Base-by-base conservation (phyloP, 37 sponge, comb jelly and placozoan genomes). In the Agelas oroides region DNA sequence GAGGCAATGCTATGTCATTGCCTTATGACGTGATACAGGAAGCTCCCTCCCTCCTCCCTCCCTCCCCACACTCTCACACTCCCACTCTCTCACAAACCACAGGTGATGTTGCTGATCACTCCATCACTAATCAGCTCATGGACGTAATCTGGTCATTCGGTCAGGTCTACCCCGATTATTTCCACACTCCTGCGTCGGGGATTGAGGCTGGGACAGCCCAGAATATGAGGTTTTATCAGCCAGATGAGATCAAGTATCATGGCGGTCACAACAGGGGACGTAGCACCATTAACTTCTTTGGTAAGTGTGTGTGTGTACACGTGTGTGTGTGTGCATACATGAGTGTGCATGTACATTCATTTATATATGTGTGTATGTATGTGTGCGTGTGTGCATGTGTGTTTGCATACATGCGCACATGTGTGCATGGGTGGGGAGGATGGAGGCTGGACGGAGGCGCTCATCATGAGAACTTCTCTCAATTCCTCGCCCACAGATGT, bases 171-270 rank as follows among this genome's bases (percentile, higher is more conserved):
- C 78, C 83, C 5, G 74, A 89, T 53, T 91, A 85, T 72, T 75
- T 63, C 62, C 91, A 91, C 73, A 52, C 12, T 24, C 87, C 87
- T 31, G 39, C 30, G 15, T 91, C 91, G 24, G 85, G 91, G 2
- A 85, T 91, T 38, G 87, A 91, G 36, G 69, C 85, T 3, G 80
- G 80, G 1, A 78, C 84, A 8, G 90, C 76, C 41, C 8, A 27
- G 3, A 86, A 91, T 34, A 24, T 15, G 56, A 57, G 56, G 18
- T 93, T 86, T 61, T 93, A 93, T 76, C 69, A 88, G 38, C 77
- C 65, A 32, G 86, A 85, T 21, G 93, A 93, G 70, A 72, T 93
- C 68, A 93, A 93, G 69, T 93, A 93, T 59, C 93, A 93, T 58
- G 93, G 93, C 35, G n/a, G 65, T 2, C 24, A 72, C 2, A 84